These are phyloP conservation scores for Otis tarda DNA, from an alignment of 2,113 vertebrate genomes.

Conservation along the genomic window DNA sequence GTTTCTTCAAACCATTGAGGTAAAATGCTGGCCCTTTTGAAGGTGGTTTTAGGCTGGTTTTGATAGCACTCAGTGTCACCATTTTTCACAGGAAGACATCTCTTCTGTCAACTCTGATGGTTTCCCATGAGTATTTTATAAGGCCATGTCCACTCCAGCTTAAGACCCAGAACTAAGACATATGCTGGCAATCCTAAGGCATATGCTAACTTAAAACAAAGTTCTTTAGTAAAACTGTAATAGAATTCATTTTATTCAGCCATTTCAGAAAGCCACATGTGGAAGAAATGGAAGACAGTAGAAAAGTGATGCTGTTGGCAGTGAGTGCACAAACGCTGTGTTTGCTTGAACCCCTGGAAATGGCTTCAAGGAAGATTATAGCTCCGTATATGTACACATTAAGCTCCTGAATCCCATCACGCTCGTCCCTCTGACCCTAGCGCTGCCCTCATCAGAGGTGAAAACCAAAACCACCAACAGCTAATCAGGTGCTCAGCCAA, in stretches of 20 bases:
- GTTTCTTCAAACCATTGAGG: not conserved
- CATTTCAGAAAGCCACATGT: not conserved
- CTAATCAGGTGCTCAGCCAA: not conserved
- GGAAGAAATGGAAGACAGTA: not conserved
- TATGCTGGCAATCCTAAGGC: constrained; percentile 7
- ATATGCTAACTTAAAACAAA: not conserved
- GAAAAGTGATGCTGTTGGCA: not conserved
- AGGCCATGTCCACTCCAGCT: not conserved
- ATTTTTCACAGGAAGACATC: not conserved
- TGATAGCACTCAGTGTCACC: not conserved
- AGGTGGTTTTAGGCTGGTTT: not conserved
- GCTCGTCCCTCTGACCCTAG: not conserved
- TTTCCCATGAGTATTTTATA: not conserved
- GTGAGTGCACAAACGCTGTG: not conserved
- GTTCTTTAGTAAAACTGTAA: not conserved
- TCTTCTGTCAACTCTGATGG: not conserved
- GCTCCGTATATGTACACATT: not conserved
- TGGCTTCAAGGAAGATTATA: not conserved
- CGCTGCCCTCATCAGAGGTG: not conserved
- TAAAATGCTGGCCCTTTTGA: not conserved
- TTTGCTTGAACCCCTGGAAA: not conserved
- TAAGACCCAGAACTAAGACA: not conserved
- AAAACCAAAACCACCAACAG: not conserved
- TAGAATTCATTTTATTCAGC: not conserved
- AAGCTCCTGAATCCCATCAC: not conserved